phyloP scores from a whole-genome alignment of 1,140 invertebrate genomes.

The Holcopasites calliopsidis region DNA sequence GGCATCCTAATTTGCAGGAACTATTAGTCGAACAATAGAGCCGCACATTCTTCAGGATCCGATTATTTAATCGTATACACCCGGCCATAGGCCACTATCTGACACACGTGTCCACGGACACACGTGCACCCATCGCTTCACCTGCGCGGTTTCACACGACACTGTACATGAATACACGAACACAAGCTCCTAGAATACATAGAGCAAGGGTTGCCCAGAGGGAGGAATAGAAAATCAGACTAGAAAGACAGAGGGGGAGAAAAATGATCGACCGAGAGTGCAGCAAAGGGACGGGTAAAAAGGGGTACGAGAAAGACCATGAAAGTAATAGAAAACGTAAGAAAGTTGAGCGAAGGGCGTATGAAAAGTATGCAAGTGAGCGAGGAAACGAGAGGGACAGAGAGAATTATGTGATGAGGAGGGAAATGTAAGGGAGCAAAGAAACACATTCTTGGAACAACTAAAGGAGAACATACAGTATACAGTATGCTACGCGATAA shows the following conservation, averaged over 20 bases:
- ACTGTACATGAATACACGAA: not conserved
- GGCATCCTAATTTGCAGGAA: constrained; percentile 56
- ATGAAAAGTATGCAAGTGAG: not conserved
- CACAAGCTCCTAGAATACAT: too few relatives aligned
- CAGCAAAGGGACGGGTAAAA: not conserved
- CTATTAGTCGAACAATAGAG: constrained; percentile 61
- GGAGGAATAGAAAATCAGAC: too few relatives aligned
- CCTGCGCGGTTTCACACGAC: not conserved
- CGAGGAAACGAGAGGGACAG: constrained; percentile 12
- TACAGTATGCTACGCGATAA: constrained; percentile 37
- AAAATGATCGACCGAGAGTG: not conserved
- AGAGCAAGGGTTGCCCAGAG: too few relatives aligned
- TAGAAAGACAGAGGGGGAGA: not conserved
- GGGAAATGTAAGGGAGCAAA: constrained; percentile 5
- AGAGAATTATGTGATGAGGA: not conserved
- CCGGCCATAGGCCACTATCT: constrained; percentile 22
- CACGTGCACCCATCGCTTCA: not conserved
- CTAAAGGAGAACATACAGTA: constrained; percentile 23
- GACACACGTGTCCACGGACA: not conserved
- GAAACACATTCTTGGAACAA: constrained; percentile 50
- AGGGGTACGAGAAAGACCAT: not conserved
- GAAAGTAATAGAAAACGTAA: not conserved
- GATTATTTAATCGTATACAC: constrained; percentile 62
- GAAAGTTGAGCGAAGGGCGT: not conserved
- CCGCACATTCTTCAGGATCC: constrained; percentile 56